These are phyloP conservation scores for Condylostylus longicornis DNA, from an alignment of 1,140 invertebrate species.

Conservation along the genomic window DNA sequence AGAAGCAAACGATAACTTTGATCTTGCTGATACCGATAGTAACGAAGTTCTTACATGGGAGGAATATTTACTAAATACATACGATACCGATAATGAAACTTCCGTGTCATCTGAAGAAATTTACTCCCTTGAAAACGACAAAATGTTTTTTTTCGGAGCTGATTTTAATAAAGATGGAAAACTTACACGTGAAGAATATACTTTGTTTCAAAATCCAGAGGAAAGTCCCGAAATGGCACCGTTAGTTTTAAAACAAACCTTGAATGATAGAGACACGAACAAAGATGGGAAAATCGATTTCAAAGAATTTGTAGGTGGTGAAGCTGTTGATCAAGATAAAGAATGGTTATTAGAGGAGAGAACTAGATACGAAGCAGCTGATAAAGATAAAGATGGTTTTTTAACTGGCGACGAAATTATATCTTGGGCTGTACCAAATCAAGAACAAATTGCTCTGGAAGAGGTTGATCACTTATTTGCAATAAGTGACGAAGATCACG, in stretches of 20 bases:
- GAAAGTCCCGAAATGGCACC: conserved; percentile 81
- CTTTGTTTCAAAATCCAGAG: conserved; percentile 84
- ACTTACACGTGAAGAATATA: conserved; percentile 66
- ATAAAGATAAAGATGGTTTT: conserved; percentile 69
- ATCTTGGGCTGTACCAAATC: conserved; percentile 83
- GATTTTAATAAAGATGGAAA: conserved; percentile 71
- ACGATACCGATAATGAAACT: conserved; percentile 48
- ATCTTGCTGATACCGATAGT: conserved; percentile 70
- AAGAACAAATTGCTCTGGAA: conserved; percentile 74
- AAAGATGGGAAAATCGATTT: conserved; percentile 70
- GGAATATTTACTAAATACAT: conserved; percentile 74
- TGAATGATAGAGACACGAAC: conserved; percentile 73
- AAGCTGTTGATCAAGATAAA: conserved; percentile 55
- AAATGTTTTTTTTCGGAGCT: conserved; percentile 69
- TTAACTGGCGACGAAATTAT: conserved; percentile 67
- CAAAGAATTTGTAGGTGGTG: conserved; percentile 67
- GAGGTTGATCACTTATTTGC: conserved; percentile 86
- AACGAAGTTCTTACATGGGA: conserved; percentile 75
- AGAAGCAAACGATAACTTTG: conserved; percentile 71
- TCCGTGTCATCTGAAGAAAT: conserved; percentile 26
- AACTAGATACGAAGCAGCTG: conserved; percentile 85
- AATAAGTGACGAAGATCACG: conserved; percentile 75
- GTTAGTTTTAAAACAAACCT: conserved; percentile 64
- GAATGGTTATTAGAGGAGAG: conserved; percentile 74
- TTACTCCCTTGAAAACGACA: conserved; percentile 74